phyloP scores from a whole-genome alignment of 2,888 invertebrate species.

The Drosophila maculinotata region DNA sequence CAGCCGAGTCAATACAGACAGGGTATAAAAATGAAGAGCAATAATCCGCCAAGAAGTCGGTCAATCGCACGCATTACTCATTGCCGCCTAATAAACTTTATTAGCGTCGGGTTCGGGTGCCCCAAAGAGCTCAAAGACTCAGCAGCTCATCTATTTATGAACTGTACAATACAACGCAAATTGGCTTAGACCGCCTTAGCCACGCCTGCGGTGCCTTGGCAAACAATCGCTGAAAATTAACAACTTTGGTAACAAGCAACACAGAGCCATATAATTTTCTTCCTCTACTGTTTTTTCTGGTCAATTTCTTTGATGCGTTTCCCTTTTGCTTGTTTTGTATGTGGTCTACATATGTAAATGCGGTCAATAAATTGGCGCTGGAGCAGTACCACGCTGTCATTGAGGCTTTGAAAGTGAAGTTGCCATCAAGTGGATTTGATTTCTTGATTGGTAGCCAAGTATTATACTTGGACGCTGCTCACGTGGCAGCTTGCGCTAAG shows the following conservation, averaged over 20 bases:
- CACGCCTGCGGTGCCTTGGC: constrained; percentile 36
- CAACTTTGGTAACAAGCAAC: constrained; percentile 36
- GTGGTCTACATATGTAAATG: constrained; percentile 19
- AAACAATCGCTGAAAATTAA: constrained; percentile 57
- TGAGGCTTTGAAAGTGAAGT: constrained; percentile 37
- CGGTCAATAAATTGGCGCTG: neutral
- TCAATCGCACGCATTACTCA: constrained; percentile 19
- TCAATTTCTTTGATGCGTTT: constrained; percentile 12
- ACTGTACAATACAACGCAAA: constrained; percentile 65
- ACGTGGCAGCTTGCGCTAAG: constrained; percentile 13
- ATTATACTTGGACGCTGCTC: constrained; percentile 13
- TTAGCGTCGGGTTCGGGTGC: constrained; percentile 30
- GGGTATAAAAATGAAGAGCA: constrained; percentile 20
- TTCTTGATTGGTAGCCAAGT: constrained; percentile 35
- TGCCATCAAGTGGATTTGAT: constrained; percentile 50
- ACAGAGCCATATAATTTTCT: constrained; percentile 31
- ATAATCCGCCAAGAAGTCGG: constrained; percentile 54
- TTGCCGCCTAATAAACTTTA: constrained; percentile 42
- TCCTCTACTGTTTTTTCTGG: constrained; percentile 3
- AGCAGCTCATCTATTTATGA: constrained; percentile 68
- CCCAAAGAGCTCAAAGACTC: constrained; percentile 12
- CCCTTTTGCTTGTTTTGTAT: constrained; percentile 3
- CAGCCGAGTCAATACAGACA: neutral
- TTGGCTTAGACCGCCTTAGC: constrained; percentile 56
- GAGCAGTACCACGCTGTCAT: constrained; percentile 10